phyloP scores from a whole-genome alignment of 2,113 vertebrate genomes.

The Brachyistius frenatus region DNA sequence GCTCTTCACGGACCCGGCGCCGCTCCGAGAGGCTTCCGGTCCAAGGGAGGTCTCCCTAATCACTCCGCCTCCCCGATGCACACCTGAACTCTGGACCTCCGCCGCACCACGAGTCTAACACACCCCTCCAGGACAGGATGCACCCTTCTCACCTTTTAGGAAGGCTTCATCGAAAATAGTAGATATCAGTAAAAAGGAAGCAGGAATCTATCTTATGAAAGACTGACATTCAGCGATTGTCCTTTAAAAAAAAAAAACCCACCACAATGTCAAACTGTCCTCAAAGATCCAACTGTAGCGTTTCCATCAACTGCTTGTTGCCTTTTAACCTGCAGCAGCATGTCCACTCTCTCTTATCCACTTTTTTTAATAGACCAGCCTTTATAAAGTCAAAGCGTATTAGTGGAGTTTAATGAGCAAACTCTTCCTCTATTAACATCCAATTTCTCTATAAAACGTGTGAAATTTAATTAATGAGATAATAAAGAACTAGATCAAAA shows the following conservation, averaged over 20 bases:
- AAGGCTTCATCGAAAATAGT: not conserved
- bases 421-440: constrained; percentile 12
- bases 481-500: no score
- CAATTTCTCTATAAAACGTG: constrained; percentile 18
- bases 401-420: constrained; percentile 19
- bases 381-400: constrained; percentile 25
- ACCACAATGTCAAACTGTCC: not conserved
- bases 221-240: no score
- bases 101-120: not conserved
- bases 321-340: not conserved
- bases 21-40: constrained; percentile 1
- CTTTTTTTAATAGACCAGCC: not conserved
- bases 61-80: constrained; percentile 9
- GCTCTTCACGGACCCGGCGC: not conserved
- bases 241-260: not conserved
- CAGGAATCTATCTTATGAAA: no score
- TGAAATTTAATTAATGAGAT: no score
- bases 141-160: not conserved
- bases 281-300: not conserved
- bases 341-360: not conserved
- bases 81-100: not conserved
- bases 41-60: constrained; percentile 30
- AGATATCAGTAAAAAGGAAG: no score
- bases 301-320: not conserved
- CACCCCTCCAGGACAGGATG: not conserved